Percentiles rank a stretch among this genome's conserved stretches.
Evolutionary conservation across 2,888 invertebrate genomes (phyloP).

Genomic region (Pachydiplax longipennis): DNA sequence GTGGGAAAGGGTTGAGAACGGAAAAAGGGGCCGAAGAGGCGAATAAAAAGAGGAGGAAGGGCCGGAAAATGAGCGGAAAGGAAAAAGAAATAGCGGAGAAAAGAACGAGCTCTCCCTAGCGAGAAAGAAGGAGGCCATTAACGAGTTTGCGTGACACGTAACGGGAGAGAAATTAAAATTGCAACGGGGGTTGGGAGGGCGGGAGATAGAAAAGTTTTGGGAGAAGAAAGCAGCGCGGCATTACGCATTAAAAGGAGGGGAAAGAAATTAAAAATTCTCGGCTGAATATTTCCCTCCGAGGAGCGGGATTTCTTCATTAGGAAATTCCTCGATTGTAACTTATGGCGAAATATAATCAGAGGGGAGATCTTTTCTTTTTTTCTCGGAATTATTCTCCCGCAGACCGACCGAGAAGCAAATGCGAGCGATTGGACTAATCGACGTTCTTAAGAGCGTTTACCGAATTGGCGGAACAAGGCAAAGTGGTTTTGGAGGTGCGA

Average conservation of each 20-base stretch:
- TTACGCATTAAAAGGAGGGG: not conserved
- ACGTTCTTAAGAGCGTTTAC: not conserved
- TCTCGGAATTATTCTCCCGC: too few relatives aligned
- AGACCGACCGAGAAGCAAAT: not conserved
- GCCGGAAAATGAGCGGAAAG: not conserved
- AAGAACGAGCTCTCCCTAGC: not conserved
- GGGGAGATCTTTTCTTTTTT: not conserved
- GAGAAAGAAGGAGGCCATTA: not conserved
- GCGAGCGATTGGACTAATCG: too few relatives aligned
- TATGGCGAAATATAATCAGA: constrained; percentile 13
- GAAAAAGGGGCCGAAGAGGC: not conserved
- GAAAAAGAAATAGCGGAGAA: not conserved
- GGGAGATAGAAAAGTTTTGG: constrained; percentile 10
- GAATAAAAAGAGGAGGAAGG: not conserved
- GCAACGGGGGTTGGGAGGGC: not conserved
- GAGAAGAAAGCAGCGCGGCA: not conserved
- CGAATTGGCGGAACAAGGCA: too few relatives aligned
- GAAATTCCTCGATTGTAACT: constrained; percentile 29
- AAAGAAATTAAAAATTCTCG: not conserved
- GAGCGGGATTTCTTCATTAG: constrained; percentile 21
- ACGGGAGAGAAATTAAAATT: constrained; percentile 20
- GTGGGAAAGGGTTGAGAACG: not conserved
- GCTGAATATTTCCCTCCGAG: not conserved
- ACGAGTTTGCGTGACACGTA: constrained; percentile 27
- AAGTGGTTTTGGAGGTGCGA: not conserved